Conservation (phyloP, 2,113 vertebrate species). For the Pholis gunnellus region DNA sequence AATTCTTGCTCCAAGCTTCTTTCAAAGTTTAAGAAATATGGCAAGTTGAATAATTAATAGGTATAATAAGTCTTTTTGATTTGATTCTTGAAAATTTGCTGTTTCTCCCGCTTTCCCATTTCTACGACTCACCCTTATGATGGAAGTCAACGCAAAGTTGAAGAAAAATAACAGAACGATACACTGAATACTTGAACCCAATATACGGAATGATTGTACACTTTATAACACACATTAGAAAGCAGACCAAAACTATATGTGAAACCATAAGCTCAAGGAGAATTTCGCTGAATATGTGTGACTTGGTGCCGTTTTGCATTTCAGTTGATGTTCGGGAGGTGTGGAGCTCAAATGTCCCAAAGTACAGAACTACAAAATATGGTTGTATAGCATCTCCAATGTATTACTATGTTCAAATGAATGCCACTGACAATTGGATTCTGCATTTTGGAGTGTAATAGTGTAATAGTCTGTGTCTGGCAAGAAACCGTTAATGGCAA, state of each 20-base stretch:
- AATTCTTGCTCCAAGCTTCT: slow-evolving; percentile 3
- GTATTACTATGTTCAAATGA: not conserved
- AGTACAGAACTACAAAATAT: too few species aligned
- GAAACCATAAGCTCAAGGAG: not conserved
- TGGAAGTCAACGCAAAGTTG: not conserved
- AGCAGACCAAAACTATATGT: too few species aligned
- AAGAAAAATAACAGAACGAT: not conserved
- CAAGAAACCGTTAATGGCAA: not conserved
- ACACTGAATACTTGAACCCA: not conserved
- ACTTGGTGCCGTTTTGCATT: not conserved
- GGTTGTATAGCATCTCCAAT: not conserved
- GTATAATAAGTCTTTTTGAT: not conserved
- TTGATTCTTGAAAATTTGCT: too few species aligned
- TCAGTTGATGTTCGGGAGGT: not conserved
- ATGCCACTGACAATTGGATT: not conserved
- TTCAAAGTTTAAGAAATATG: not conserved
- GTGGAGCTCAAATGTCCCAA: not conserved
- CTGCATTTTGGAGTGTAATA: not conserved
- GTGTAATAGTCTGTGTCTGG: not conserved
- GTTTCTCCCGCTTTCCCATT: not conserved
- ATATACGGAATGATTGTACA: not conserved
- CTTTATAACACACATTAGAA: too few species aligned
- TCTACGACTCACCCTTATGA: not conserved
- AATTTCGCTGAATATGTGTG: not conserved
- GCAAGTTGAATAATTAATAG: not conserved